Conservation (phyloP, 2,797 vertebrate species). For the Lepus townsendii region DNA sequence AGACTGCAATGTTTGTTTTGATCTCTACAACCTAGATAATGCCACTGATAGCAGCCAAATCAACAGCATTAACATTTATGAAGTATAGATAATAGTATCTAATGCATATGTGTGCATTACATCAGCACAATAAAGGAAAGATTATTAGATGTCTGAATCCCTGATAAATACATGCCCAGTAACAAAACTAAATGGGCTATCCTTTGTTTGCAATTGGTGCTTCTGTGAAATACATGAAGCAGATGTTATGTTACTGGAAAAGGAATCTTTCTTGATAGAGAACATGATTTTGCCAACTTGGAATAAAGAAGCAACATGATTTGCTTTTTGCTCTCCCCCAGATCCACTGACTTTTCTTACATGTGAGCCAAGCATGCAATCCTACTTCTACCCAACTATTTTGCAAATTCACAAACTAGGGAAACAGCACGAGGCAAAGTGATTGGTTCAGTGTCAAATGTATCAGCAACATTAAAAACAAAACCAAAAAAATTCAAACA, state of each 20-base stretch:
- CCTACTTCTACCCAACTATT: not conserved
- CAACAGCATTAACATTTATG: constrained; percentile 27
- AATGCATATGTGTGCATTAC: not conserved
- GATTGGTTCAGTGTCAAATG: not conserved
- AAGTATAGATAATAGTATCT: constrained; percentile 18
- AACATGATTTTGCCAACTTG: not conserved
- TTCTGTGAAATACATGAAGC: not conserved
- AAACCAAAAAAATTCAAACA: not conserved
- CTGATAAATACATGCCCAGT: not conserved
- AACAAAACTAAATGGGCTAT: not conserved
- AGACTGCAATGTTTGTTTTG: not conserved
- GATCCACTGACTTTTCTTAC: not conserved
- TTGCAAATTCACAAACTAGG: not conserved
- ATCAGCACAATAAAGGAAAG: constrained; percentile 4
- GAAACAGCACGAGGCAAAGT: not conserved
- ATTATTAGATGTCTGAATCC: not conserved
- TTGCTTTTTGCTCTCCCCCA: not conserved
- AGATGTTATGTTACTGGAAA: not conserved
- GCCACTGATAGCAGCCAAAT: not conserved
- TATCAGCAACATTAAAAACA: not conserved
- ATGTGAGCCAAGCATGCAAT: not conserved
- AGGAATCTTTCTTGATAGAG: constrained; percentile 18
- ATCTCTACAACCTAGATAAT: not conserved
- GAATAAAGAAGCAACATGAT: not conserved
- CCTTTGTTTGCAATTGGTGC: not conserved